Evolutionary conservation across 2,888 invertebrate species (phyloP).

Genomic region (Coelinius sp.): DNA sequence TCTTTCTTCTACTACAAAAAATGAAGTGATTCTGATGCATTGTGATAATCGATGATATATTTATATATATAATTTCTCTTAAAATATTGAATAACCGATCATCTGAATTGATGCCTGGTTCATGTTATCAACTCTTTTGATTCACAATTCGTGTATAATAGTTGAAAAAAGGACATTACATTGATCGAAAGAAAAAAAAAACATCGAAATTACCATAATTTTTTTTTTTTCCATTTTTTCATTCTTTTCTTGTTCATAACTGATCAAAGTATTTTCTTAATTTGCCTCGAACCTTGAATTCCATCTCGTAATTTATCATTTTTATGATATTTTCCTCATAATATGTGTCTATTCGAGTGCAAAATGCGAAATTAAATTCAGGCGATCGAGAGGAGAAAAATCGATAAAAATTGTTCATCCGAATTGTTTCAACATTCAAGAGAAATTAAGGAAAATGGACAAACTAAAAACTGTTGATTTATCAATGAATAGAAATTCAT

Average conservation of each 20-base stretch:
- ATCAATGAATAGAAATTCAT: slow-evolving; percentile 40
- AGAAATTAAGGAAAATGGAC: not conserved
- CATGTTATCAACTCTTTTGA: not conserved
- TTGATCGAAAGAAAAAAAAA: not conserved
- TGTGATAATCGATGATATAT: not conserved
- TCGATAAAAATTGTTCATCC: not conserved
- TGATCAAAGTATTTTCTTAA: not conserved
- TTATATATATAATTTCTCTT: not conserved
- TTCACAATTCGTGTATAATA: not conserved
- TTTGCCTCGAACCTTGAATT: not conserved
- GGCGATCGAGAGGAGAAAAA: not conserved
- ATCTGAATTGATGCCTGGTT: not conserved
- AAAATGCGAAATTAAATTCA: not conserved
- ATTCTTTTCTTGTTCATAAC: not conserved
- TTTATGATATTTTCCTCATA: not conserved
- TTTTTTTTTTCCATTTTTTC: not conserved
- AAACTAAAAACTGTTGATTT: not conserved
- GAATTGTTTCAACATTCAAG: not conserved
- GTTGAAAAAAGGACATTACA: not conserved
- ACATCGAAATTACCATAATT: not conserved
- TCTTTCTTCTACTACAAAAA: slow-evolving; percentile 13
- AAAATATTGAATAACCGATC: not conserved
- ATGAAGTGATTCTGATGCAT: slow-evolving; percentile 10
- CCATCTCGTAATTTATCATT: not conserved
- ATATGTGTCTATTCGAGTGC: not conserved